Percentiles rank a stretch among this genome's conserved stretches.
Evolutionary conservation across 2,888 invertebrate species (phyloP).

Genomic region (Melanchra persicariae): DNA sequence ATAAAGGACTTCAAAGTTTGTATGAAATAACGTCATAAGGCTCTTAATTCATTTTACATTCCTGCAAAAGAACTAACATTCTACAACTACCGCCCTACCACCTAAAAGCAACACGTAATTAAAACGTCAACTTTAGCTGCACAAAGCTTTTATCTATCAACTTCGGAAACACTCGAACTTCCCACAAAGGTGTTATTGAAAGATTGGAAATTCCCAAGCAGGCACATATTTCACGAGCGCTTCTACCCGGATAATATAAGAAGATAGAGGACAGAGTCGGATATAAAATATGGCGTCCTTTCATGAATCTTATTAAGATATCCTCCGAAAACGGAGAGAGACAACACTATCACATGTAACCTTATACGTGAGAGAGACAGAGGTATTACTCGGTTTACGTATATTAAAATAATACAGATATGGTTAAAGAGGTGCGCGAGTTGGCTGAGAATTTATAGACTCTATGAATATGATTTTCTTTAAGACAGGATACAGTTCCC

Average conservation of each 20-base stretch:
- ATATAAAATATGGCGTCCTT: constrained; percentile 96
- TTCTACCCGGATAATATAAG: constrained; percentile 90
- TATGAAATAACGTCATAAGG: too few relatives aligned
- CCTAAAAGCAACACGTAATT: constrained; percentile 47
- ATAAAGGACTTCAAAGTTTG: too few relatives aligned
- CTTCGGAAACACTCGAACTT: constrained; percentile 79
- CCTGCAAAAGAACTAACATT: not conserved
- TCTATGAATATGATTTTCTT: constrained; percentile 90
- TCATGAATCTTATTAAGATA: constrained; percentile 96
- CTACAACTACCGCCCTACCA: constrained; percentile 7
- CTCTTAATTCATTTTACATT: too few relatives aligned
- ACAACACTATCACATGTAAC: constrained; percentile 70
- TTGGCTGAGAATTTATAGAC: constrained; percentile 85
- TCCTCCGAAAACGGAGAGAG: constrained; percentile 91
- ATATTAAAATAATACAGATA: constrained; percentile 89
- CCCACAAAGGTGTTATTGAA: constrained; percentile 89
- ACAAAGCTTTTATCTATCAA: constrained; percentile 72
- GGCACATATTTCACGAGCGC: constrained; percentile 89
- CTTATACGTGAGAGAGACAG: constrained; percentile 69
- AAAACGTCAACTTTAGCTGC: constrained; percentile 57
- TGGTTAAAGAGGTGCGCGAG: constrained; percentile 89
- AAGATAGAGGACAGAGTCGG: constrained; percentile 92
- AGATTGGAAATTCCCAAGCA: constrained; percentile 90
- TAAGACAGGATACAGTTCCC: constrained; percentile 86
- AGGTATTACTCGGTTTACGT: constrained; percentile 84